Conservation (phyloP, 1,140 invertebrate genomes). For the Nephotettix cincticeps region DNA sequence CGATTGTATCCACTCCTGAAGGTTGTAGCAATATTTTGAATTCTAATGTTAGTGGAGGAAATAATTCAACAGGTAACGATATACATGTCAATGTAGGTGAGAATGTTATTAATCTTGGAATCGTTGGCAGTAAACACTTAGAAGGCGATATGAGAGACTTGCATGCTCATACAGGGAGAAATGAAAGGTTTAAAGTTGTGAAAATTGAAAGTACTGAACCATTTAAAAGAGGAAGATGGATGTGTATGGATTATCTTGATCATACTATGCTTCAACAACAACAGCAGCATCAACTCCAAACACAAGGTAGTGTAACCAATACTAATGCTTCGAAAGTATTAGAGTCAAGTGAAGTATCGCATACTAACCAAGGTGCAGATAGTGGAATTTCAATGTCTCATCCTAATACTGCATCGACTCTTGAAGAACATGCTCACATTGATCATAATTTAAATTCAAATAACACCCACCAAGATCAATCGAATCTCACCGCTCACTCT, state of each 20-base stretch:
- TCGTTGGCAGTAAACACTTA: slow-evolving; percentile 54
- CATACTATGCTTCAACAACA: slow-evolving; percentile 67
- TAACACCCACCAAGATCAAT: slow-evolving; percentile 23
- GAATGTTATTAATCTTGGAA: slow-evolving; percentile 51
- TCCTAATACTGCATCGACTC: not conserved
- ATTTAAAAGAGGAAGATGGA: slow-evolving; percentile 90
- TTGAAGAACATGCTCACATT: slow-evolving; percentile 24
- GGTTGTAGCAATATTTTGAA: slow-evolving; percentile 35
- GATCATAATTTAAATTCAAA: slow-evolving; percentile 27
- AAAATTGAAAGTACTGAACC: slow-evolving; percentile 95
- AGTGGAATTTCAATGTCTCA: slow-evolving; percentile 33
- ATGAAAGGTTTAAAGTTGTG: slow-evolving; percentile 92
- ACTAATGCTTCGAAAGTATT: slow-evolving; percentile 9
- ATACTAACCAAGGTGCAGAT: slow-evolving; percentile 22
- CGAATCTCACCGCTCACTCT: slow-evolving; percentile 28
- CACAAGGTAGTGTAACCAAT: slow-evolving; percentile 22
- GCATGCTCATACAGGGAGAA: slow-evolving; percentile 66
- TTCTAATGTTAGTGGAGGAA: slow-evolving; percentile 46
- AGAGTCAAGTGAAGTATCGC: not conserved
- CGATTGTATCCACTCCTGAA: slow-evolving; percentile 62
- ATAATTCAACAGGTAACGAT: slow-evolving; percentile 54
- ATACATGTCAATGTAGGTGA: slow-evolving; percentile 62
- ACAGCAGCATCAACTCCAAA: slow-evolving; percentile 27
- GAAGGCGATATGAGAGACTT: slow-evolving; percentile 66
- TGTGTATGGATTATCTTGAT: slow-evolving; percentile 94